Conservation (phyloP, 1,140 invertebrate species). For the Bursaphelenchus mucronatus region DNA sequence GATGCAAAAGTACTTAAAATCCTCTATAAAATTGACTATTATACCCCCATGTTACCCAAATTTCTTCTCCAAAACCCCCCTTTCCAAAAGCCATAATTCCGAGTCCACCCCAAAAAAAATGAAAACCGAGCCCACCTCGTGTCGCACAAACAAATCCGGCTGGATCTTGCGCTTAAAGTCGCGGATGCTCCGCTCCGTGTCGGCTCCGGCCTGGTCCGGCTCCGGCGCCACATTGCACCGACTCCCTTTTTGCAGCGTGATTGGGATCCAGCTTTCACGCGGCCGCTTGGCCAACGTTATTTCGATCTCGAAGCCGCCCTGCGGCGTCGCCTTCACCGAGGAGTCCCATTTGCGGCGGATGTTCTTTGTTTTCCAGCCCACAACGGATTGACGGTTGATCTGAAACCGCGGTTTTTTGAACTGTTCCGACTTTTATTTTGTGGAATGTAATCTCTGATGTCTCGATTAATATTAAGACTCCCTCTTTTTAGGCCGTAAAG, state of each 20-base stretch:
- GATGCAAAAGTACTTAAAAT: too few relatives aligned
- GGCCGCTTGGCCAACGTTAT: conserved; percentile 36
- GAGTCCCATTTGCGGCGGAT: conserved; percentile 18
- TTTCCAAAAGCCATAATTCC: too few relatives aligned
- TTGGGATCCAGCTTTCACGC: conserved; percentile 25
- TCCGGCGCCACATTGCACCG: background rate
- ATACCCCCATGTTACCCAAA: too few relatives aligned
- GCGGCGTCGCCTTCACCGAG: conserved; percentile 15
- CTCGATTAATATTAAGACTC: too few relatives aligned
- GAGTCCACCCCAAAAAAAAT: background rate
- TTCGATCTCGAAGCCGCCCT: conserved; percentile 17
- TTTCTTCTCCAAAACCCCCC: too few relatives aligned
- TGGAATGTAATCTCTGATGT: too few relatives aligned
- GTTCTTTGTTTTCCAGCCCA: conserved; percentile 28
- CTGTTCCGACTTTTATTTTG: too few relatives aligned
- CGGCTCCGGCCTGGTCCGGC: conserved; percentile 13
- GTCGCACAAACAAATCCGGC: conserved; percentile 34
- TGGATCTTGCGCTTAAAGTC: conserved; percentile 43
- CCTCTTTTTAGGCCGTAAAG: too few relatives aligned
- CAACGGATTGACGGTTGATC: conserved; percentile 26
- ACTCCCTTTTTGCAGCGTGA: conserved; percentile 19
- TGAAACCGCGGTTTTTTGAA: background rate
- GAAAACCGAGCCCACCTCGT: background rate
- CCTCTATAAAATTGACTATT: too few relatives aligned
- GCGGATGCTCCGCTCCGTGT: conserved; percentile 31